Evolutionary conservation across 64 coral and sea anemone species (phyloP), one percentile per base, ranked within the genome.

Genomic region (Cladopsammia gracilis): DNA sequence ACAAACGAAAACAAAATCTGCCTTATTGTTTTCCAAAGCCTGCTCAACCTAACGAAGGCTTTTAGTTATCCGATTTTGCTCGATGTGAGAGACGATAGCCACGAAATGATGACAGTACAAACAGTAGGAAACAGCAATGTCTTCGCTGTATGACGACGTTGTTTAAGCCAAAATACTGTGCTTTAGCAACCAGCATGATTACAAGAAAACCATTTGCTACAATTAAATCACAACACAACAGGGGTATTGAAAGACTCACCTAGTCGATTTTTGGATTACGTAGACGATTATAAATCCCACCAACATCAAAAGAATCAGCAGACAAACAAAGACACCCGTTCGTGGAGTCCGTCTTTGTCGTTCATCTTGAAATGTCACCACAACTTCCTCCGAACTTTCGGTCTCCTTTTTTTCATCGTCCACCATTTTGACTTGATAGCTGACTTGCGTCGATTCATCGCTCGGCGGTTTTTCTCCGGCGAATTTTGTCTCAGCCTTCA

Each of bases 231-330:
- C 53, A 49, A 49, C 19, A 58, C 9, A 81, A 42, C 12, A 5
- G 11, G 2, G 67, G 34, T 34, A 34, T 34, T 34, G 34, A 34
- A 34, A 34, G 34, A 34, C 90, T 93, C 62, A 93, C 91, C 91
- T 58, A 13, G 78, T 83, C 16, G 91, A 77, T 57, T 75, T 79
- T 25, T 85, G 81, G 25, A 93, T 93, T 24, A 85, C 26, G 73
- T 87, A 93, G 19, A 93, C 91, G 15, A 85, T 70, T 54, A 93
- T n/a, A 77, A 93, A 93, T 25, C 91, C 91, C 51, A 93, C 82
- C 10, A 93, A 20, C 23, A 93, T 25, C 54, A 93, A 73, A 4
- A 93, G 19, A 44, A 87, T 34, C 23, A 93, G 75, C 24, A 93
- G 91, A 56, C 71, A 73, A 67, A 87, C 64, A 76, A 69, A 93